phyloP scores from a whole-genome alignment of 2,113 vertebrate species.

The Paramisgurnus dabryanus region DNA sequence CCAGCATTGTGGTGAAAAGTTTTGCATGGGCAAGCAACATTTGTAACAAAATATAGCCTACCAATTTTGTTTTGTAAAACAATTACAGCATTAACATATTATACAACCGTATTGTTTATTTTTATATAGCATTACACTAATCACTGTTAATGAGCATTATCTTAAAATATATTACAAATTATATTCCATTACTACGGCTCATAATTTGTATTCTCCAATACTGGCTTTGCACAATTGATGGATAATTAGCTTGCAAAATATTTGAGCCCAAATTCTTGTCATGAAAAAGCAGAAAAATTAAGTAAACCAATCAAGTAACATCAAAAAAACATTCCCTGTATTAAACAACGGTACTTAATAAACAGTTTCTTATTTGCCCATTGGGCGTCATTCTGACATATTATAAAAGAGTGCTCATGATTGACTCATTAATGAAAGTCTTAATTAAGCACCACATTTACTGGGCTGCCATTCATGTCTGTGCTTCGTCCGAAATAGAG shows the following conservation, averaged over 20 bases:
- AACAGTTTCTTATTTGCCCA: constrained; percentile 8
- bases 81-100: constrained; percentile 1
- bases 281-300: background rate
- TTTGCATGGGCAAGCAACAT: too few relatives aligned
- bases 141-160: background rate
- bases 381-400: constrained; percentile 29
- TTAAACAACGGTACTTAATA: constrained; percentile 22
- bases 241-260: background rate
- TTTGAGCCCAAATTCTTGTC: too few relatives aligned
- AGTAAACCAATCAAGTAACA: background rate
- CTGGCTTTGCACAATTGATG: background rate
- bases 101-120: background rate
- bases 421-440: constrained; percentile 38
- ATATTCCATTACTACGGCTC: background rate
- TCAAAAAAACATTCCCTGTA: background rate
- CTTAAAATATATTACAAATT: background rate
- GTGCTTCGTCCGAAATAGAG: background rate
- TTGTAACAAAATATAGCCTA: too few relatives aligned
- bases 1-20: too few relatives aligned
- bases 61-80: background rate
- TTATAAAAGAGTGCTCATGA: constrained; percentile 27
- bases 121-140: constrained; percentile 15
- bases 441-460: constrained; percentile 39
- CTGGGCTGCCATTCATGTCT: background rate
- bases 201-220: background rate